phyloP scores from a whole-genome alignment of 2,888 invertebrate genomes.

The Chironomus riparius region DNA sequence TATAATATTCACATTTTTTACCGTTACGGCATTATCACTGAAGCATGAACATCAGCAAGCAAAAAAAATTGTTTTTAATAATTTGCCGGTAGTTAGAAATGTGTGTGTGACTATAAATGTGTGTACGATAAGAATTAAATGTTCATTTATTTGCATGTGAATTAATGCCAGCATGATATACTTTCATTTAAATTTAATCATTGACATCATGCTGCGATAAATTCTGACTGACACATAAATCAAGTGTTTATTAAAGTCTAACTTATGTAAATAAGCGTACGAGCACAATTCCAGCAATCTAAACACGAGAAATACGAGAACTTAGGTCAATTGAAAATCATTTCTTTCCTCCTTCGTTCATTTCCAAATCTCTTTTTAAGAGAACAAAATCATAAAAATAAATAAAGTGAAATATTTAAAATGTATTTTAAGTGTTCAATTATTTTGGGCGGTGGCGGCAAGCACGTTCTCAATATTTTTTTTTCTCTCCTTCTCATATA shows the following conservation, averaged over 20 bases:
- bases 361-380: not conserved
- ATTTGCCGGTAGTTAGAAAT: not conserved
- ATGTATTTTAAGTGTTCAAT: not conserved
- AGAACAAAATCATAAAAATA: not conserved
- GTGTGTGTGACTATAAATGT: too few species aligned
- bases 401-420: not conserved
- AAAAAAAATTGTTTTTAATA: not conserved
- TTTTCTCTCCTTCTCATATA: not conserved
- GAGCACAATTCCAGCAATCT: not conserved
- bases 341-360: not conserved
- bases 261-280: not conserved
- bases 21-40: not conserved
- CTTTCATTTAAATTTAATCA: not conserved
- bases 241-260: not conserved
- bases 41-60: not conserved
- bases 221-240: not conserved
- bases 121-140: not conserved
- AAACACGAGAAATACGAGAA: not conserved
- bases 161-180: not conserved
- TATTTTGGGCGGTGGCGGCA: not conserved
- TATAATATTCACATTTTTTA: not conserved
- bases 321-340: not conserved
- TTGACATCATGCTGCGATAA: not conserved
- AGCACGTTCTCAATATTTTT: not conserved
- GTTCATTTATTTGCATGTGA: not conserved